Conservation (phyloP, 2,888 invertebrate genomes). For the Netelia fuscicornis region DNA sequence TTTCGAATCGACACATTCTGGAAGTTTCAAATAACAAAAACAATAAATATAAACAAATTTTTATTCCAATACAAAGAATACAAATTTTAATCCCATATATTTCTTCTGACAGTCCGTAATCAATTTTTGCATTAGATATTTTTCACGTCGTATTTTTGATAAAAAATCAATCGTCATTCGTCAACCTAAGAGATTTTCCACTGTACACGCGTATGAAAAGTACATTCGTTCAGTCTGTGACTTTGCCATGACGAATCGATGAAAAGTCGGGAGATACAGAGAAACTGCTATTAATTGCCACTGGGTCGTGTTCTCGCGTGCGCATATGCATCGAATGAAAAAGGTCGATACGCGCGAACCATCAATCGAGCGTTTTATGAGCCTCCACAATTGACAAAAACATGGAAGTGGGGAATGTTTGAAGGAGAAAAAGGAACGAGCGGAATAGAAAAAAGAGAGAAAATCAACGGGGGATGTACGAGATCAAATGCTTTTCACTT, state of each 20-base stretch:
- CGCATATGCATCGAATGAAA: conserved; percentile 47
- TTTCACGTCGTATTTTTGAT: neutral
- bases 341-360: conserved; percentile 47
- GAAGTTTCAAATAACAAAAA: neutral
- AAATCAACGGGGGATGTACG: conserved; percentile 18
- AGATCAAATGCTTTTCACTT: conserved; percentile 62
- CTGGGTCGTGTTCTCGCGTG: neutral
- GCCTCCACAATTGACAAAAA: neutral
- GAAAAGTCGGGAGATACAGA: conserved; percentile 47
- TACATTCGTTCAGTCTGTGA: conserved; percentile 1
- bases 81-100: neutral
- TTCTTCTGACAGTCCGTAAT: neutral
- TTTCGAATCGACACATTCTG: neutral
- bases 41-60: neutral
- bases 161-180: conserved; percentile 6
- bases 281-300: conserved; percentile 42
- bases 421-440: conserved; percentile 17
- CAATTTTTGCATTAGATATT: neutral
- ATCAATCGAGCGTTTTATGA: conserved; percentile 62
- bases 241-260: conserved; percentile 22
- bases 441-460: conserved; percentile 19
- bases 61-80: neutral
- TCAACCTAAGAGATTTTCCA: conserved; percentile 17
- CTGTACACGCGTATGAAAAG: conserved; percentile 12
- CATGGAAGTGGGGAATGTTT: conserved; percentile 6